Percentiles rank a stretch among this genome's conserved stretches.
These are phyloP conservation scores for Eurystomus glaucurus DNA, from an alignment of 2,797 vertebrate species.

Conservation along the genomic window DNA sequence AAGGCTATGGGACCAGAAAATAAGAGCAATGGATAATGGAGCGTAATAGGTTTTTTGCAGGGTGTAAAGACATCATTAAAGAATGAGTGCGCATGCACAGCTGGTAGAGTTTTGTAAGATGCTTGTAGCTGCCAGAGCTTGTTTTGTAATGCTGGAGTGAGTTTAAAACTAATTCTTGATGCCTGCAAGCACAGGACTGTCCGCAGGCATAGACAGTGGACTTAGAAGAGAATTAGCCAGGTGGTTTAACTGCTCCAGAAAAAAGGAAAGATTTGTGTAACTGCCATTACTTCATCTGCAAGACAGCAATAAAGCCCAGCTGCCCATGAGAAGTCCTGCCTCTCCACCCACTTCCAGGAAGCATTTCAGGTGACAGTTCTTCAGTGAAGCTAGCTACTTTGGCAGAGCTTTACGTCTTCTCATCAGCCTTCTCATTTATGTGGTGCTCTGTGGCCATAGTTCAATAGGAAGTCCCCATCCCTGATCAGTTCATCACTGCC, in stretches of 20 bases:
- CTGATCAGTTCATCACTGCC: background rate
- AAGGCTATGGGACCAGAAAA: slow-evolving; percentile 13
- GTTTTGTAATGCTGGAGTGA: background rate
- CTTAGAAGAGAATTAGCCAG: slow-evolving; percentile 5
- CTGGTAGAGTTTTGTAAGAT: background rate
- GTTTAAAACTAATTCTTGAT: background rate
- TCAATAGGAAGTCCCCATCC: background rate
- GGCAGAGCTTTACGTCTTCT: background rate
- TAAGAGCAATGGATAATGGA: background rate
- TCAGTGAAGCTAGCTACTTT: background rate
- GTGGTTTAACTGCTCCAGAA: background rate
- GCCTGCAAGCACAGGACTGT: background rate
- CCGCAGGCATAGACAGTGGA: background rate
- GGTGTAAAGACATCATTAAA: background rate
- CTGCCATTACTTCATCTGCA: background rate
- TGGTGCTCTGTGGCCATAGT: background rate
- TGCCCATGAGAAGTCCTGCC: background rate
- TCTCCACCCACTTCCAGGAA: background rate
- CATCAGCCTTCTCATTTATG: background rate
- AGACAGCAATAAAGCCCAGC: background rate
- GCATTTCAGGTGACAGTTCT: background rate
- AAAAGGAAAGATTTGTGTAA: background rate
- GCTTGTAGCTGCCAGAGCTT: background rate
- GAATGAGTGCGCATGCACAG: background rate
- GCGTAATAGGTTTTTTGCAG: background rate